Conservation (phyloP, 2,797 vertebrate species). For the Manis javanica region DNA sequence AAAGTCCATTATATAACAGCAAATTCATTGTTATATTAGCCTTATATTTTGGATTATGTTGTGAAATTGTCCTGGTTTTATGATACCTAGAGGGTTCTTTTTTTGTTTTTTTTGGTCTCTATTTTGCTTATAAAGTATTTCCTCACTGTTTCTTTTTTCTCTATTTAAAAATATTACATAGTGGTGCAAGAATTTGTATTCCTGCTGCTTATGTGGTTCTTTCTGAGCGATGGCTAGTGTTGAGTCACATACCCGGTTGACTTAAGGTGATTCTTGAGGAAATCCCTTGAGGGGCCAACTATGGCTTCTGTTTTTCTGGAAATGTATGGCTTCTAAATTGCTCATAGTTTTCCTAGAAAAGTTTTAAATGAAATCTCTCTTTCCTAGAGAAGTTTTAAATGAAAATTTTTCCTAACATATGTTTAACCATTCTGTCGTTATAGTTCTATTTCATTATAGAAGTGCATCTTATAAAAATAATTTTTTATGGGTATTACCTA, state of each 20-base stretch:
- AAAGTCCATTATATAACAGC: constrained; percentile 17
- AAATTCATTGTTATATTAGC: constrained; percentile 10
- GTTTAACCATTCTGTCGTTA: neutral
- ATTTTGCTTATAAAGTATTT: constrained; percentile 60
- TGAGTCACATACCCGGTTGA: neutral
- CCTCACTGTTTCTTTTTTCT: neutral
- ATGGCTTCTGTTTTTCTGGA: constrained; percentile 34
- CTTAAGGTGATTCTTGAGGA: neutral
- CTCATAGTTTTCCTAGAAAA: neutral
- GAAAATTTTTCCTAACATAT: neutral
- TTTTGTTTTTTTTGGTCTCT: neutral
- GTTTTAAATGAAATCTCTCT: neutral
- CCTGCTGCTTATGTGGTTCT: neutral
- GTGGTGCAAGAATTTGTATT: constrained; percentile 42
- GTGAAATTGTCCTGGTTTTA: constrained; percentile 32
- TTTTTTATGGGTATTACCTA: neutral
- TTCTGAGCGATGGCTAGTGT: neutral
- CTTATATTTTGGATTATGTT: constrained; percentile 55
- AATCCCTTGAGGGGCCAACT: neutral
- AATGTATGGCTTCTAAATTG: constrained; percentile 24
- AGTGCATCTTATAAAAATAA: neutral
- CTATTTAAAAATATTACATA: constrained; percentile 44
- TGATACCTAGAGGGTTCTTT: neutral
- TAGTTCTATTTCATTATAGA: neutral
- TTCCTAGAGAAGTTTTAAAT: constrained; percentile 11